These are phyloP conservation scores for Crenuchus spilurus DNA, from an alignment of 2,797 vertebrate genomes.

Conservation along the genomic window DNA sequence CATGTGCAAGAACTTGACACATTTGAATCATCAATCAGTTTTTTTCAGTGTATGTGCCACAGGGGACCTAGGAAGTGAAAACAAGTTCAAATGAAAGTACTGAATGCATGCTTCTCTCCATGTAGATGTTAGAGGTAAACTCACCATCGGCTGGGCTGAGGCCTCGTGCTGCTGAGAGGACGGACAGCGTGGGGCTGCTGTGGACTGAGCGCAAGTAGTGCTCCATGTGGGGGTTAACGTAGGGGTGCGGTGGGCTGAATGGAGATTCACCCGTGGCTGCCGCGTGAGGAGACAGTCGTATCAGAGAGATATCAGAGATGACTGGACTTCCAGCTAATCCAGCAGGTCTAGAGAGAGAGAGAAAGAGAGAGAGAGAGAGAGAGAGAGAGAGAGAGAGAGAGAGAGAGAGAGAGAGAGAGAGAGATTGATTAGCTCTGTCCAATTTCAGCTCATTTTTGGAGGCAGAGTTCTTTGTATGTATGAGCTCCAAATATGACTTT, in stretches of 20 bases:
- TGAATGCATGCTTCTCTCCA: background rate
- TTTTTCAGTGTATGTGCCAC: background rate
- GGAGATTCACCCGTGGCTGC: slow-evolving; percentile 83
- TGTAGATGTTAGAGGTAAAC: slow-evolving; percentile 46
- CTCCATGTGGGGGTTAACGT: slow-evolving; percentile 94
- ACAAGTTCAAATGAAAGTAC: background rate
- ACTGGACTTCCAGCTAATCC: slow-evolving; percentile 90
- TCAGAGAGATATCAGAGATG: slow-evolving; percentile 95
- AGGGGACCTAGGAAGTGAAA: no score
- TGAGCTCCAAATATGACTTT: no score
- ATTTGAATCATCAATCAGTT: no score
- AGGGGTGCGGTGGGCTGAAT: slow-evolving; percentile 88
- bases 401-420: background rate
- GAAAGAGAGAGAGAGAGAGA: slow-evolving; percentile 27
- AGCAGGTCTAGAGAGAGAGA: slow-evolving; percentile 82
- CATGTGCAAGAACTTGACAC: no score
- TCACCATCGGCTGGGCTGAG: slow-evolving; percentile 95
- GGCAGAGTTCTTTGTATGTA: no score
- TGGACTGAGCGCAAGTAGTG: slow-evolving; percentile 96
- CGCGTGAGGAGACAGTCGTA: slow-evolving; percentile 90
- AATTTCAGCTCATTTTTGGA: no score
- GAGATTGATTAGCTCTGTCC: no score
- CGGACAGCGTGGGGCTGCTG: slow-evolving; percentile 91
- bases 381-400: background rate
- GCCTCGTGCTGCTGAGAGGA: slow-evolving; percentile 94